Conservation (phyloP, 2,113 vertebrate species). For the Thunnus maccoyii region DNA sequence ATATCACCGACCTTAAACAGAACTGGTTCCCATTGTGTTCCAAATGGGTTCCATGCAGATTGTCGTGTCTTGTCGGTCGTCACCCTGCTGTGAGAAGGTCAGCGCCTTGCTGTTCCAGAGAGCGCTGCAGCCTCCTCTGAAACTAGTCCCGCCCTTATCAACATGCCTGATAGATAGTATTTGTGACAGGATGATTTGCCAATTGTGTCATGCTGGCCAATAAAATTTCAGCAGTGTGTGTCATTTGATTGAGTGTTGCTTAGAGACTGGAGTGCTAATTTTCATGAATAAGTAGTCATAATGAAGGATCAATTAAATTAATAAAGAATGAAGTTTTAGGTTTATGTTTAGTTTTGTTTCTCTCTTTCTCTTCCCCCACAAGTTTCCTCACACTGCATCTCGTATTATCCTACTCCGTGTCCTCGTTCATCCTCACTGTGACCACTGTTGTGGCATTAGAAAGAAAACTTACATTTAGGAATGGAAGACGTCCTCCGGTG, state of each 20-base stretch:
- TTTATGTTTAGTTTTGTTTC: too few species aligned
- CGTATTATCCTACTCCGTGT: background rate
- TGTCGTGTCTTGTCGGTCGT: conserved; percentile 50
- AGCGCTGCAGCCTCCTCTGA: conserved; percentile 21
- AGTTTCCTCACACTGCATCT: background rate
- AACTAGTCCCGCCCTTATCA: conserved; percentile 38
- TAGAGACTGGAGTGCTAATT: background rate
- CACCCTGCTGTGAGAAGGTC: conserved; percentile 70
- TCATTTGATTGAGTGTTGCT: conserved; percentile 8
- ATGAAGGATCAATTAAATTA: too few species aligned
- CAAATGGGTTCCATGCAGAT: conserved; percentile 40
- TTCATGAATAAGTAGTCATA: too few species aligned
- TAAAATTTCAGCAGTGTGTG: conserved; percentile 3
- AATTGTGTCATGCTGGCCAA: conserved; percentile 2
- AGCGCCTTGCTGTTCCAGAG: conserved; percentile 44
- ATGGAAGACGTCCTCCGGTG: conserved; percentile 17
- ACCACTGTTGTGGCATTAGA: conserved; percentile 20
- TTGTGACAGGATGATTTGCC: conserved; percentile 47
- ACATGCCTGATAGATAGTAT: background rate
- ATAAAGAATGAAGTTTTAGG: too few species aligned
- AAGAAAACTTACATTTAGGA: conserved; percentile 46
- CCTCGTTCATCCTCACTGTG: conserved; percentile 4
- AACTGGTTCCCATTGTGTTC: conserved; percentile 38
- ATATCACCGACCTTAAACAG: background rate
- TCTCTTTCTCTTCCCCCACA: background rate